These are phyloP conservation scores for Ophiodon elongatus DNA, from an alignment of 2,113 vertebrate genomes.

Conservation along the genomic window DNA sequence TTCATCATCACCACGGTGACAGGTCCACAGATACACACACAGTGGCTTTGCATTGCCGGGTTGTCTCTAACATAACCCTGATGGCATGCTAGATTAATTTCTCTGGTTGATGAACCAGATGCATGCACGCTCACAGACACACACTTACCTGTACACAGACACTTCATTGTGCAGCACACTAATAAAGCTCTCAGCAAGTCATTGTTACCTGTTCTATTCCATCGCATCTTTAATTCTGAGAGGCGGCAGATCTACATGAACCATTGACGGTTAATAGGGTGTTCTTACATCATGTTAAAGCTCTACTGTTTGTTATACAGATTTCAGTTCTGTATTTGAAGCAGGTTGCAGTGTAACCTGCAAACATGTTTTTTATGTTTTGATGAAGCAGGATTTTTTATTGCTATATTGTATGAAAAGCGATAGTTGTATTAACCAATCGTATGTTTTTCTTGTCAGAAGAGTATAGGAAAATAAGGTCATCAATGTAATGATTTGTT, in stretches of 20 bases:
- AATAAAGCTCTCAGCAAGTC: conserved; percentile 2
- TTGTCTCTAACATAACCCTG: conserved; percentile 55
- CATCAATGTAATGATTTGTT: neutral
- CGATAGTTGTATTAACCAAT: neutral
- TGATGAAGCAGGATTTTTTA: neutral
- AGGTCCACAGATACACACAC: conserved; percentile 47
- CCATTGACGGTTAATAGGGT: neutral
- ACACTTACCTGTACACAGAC: conserved; percentile 1
- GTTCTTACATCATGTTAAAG: neutral
- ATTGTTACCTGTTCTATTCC: too few relatives aligned
- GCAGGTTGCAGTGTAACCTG: neutral
- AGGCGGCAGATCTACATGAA: neutral
- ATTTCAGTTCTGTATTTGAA: neutral
- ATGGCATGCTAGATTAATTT: conserved; percentile 68
- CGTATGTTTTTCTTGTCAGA: neutral
- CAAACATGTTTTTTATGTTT: neutral
- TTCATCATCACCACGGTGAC: conserved; percentile 75
- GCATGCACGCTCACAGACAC: neutral
- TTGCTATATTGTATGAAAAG: neutral
- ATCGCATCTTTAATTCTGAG: too few relatives aligned
- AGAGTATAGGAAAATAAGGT: neutral
- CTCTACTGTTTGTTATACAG: neutral
- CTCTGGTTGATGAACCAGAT: conserved; percentile 42
- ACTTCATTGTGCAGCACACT: conserved; percentile 6
- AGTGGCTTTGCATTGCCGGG: conserved; percentile 57